Conservation (phyloP, 2,888 invertebrate genomes). For the Chrysotoxum bicinctum region DNA sequence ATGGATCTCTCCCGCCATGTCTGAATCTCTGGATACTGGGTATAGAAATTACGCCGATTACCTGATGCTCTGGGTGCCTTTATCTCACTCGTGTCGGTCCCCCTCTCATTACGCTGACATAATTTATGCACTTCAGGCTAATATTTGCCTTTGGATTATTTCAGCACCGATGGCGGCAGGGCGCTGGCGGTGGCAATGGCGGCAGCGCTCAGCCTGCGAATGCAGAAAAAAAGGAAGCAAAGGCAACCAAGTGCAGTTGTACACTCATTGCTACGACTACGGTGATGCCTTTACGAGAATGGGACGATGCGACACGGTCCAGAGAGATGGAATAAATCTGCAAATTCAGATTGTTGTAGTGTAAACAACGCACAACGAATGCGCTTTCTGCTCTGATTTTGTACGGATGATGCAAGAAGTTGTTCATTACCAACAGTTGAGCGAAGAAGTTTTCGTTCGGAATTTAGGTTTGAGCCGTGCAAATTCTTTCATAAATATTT, state of each 20-base stretch:
- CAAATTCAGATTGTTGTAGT: constrained; percentile 63
- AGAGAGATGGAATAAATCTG: constrained; percentile 67
- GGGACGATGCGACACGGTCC: constrained; percentile 49
- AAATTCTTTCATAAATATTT: too few species aligned
- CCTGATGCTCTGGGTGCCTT: constrained; percentile 62
- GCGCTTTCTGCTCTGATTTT: constrained; percentile 60
- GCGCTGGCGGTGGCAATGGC: not conserved
- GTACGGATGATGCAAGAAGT: constrained; percentile 17
- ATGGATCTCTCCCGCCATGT: constrained; percentile 18
- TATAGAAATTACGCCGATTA: constrained; percentile 65
- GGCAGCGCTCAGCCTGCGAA: constrained; percentile 5
- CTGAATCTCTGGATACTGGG: not conserved
- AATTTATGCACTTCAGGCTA: constrained; percentile 70
- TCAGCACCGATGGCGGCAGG: not conserved
- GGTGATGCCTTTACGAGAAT: constrained; percentile 8
- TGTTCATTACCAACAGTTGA: constrained; percentile 34
- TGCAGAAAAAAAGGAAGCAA: not conserved
- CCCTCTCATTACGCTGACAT: constrained; percentile 70
- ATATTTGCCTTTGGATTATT: constrained; percentile 69
- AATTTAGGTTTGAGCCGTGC: too few species aligned
- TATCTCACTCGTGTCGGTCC: constrained; percentile 65
- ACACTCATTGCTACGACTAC: constrained; percentile 7
- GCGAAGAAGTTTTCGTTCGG: not conserved
- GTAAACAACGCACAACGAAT: constrained; percentile 68
- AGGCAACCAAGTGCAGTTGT: not conserved